phyloP scores from a whole-genome alignment of 2,797 vertebrate genomes.

The Nannoperca obscura region DNA sequence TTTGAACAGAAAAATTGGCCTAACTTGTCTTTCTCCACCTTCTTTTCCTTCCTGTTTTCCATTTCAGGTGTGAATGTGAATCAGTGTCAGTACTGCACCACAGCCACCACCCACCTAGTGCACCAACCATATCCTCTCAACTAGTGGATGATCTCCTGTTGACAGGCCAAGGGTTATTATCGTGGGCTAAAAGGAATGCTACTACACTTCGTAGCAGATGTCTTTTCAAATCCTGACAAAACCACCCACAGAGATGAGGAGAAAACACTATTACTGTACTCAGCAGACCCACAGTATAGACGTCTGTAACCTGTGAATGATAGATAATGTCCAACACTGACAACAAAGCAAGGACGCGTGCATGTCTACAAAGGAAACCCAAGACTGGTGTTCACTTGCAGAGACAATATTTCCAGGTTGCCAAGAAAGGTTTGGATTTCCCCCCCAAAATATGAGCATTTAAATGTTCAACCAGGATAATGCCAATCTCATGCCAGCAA shows the following conservation, averaged over 20 bases:
- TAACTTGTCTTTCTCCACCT: slow-evolving; percentile 26
- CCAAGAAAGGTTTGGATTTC: background rate
- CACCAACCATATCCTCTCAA: slow-evolving; percentile 48
- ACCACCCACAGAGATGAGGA: slow-evolving; percentile 76
- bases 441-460: background rate
- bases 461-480: background rate
- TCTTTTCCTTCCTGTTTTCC: slow-evolving; percentile 35
- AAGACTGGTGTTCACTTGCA: background rate
- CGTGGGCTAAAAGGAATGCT: slow-evolving; percentile 73
- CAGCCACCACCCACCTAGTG: slow-evolving; percentile 61
- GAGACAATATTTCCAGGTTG: background rate
- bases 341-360: background rate
- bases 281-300: slow-evolving; percentile 38
- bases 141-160: slow-evolving; percentile 75
- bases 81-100: slow-evolving; percentile 48
- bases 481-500: background rate
- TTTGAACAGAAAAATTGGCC: slow-evolving; percentile 12
- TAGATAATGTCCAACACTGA: slow-evolving; percentile 1
- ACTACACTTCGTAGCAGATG: slow-evolving; percentile 69
- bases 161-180: slow-evolving; percentile 81
- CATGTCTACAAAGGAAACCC: background rate
- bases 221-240: slow-evolving; percentile 63
- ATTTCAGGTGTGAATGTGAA: slow-evolving; percentile 56
- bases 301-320: slow-evolving; percentile 21
- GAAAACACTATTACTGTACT: slow-evolving; percentile 38